Percentiles rank a stretch among this genome's conserved stretches.
Conservation (phyloP, 2,797 vertebrate genomes). For the Kryptolebias ocellatus region DNA sequence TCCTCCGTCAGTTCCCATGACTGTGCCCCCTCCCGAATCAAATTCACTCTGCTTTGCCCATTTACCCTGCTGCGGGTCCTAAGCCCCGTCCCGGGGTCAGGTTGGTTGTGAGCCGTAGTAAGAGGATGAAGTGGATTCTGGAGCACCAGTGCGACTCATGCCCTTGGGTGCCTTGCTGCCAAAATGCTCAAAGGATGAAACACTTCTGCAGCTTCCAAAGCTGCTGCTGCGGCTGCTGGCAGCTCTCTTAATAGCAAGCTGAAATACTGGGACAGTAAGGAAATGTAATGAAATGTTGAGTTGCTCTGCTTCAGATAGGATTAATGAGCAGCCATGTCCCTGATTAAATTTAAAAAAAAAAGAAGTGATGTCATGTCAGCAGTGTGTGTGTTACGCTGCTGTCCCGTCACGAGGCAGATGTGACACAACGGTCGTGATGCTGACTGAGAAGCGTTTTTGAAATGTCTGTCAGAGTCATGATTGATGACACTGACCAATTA, state of each 20-base stretch:
- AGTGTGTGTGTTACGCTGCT: neutral
- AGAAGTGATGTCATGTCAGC: neutral
- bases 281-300: conserved; percentile 26
- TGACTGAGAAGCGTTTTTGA: conserved; percentile 16
- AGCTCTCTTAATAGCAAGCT: conserved; percentile 25
- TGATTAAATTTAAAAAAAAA: conserved; percentile 7
- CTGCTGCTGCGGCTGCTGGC: conserved; percentile 22
- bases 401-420: conserved; percentile 11
- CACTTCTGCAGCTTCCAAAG: conserved; percentile 44
- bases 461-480: neutral
- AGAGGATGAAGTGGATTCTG: conserved; percentile 79
- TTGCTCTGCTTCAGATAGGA: conserved; percentile 23
- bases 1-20: conserved; percentile 70
- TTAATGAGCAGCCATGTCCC: conserved; percentile 18
- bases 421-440: conserved; percentile 9
- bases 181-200: conserved; percentile 58
- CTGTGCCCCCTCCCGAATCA: conserved; percentile 61
- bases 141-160: conserved; percentile 74
- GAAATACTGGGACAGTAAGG: conserved; percentile 9
- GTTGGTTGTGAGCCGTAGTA: conserved; percentile 64
- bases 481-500: neutral
- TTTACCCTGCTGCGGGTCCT: conserved; percentile 48
- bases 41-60: conserved; percentile 67
- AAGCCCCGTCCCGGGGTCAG: conserved; percentile 62
- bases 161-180: conserved; percentile 63